Percentiles rank a stretch among this genome's conserved stretches.
These are phyloP conservation scores for Anarsia innoxiella DNA, from an alignment of 2,888 invertebrate species.

Conservation along the genomic window DNA sequence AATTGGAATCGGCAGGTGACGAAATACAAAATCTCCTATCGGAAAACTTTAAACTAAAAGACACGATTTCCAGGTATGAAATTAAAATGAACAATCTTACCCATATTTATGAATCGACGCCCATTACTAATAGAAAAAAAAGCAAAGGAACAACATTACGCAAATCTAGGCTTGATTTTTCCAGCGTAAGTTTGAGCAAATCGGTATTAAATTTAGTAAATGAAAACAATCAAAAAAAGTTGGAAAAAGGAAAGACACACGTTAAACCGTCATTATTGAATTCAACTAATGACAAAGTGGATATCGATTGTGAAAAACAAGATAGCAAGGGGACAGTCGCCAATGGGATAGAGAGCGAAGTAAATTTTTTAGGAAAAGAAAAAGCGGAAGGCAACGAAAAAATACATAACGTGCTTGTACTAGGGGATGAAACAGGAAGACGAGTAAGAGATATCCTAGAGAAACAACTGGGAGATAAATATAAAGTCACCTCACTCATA, in stretches of 20 bases:
- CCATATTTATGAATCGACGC: not conserved
- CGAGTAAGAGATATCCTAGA: not conserved
- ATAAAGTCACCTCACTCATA: not conserved
- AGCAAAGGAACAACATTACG: too few species aligned
- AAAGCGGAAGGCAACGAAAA: not conserved
- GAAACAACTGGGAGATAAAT: not conserved
- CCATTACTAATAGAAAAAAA: not conserved
- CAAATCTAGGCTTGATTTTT: too few species aligned
- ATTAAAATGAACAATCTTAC: not conserved
- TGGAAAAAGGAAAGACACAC: too few species aligned
- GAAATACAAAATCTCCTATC: not conserved
- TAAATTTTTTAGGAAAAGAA: not conserved
- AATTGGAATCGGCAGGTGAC: not conserved
- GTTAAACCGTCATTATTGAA: too few species aligned
- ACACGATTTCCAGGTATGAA: not conserved
- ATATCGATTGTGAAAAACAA: not conserved
- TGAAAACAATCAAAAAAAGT: too few species aligned
- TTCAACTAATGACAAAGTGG: not conserved
- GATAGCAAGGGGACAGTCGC: not conserved
- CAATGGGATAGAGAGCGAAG: not conserved
- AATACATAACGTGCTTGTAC: not conserved
- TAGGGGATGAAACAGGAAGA: slow-evolving; percentile 1
- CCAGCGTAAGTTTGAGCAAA: not conserved
- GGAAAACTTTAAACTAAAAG: not conserved
- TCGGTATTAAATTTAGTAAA: not conserved